These are phyloP conservation scores for Aphidoletes aphidimyza DNA, from an alignment of 2,888 invertebrate species.

Conservation along the genomic window DNA sequence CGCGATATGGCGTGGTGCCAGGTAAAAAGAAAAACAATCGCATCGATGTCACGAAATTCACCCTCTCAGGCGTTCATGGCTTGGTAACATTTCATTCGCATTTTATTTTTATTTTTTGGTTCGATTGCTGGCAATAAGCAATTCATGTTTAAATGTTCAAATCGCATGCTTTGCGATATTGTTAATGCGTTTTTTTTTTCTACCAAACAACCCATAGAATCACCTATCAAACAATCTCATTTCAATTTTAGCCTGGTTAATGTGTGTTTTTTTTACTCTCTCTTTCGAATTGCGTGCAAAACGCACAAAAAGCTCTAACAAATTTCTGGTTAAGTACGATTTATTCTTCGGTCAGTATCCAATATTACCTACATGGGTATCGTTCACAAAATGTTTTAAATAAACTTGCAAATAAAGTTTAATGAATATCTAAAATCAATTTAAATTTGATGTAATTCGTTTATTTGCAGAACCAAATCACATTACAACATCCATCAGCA, in stretches of 20 bases:
- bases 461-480: constrained; percentile 68
- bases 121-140: background rate
- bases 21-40: background rate
- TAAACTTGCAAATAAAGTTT: background rate
- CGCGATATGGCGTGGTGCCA: background rate
- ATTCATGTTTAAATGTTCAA: constrained; percentile 1
- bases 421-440: background rate
- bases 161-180: background rate
- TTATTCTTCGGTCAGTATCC: too few relatives aligned
- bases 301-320: background rate
- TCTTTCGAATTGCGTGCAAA: background rate
- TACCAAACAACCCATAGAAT: too few relatives aligned
- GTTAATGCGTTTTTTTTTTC: background rate
- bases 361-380: too few relatives aligned
- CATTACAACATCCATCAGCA: constrained; percentile 68
- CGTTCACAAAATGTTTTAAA: too few relatives aligned
- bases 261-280: background rate
- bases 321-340: too few relatives aligned
- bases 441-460: background rate
- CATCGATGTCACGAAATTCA: background rate
- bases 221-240: background rate
- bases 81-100: background rate
- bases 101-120: background rate
- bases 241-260: background rate
- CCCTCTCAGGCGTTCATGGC: background rate